phyloP scores from a whole-genome alignment of 1,140 invertebrate species.

The Bombus pascuorum region DNA sequence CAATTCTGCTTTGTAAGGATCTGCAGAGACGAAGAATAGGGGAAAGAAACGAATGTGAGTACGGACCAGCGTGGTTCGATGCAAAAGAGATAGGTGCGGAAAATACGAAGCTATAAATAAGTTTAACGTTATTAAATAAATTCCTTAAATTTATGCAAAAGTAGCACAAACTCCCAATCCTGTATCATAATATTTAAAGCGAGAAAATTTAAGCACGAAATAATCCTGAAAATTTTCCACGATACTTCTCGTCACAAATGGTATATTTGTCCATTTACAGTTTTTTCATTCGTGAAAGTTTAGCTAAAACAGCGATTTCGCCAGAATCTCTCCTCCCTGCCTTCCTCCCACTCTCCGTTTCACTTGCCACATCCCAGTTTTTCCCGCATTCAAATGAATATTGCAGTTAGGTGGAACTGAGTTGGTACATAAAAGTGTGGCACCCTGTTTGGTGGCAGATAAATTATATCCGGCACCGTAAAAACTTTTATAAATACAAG shows the following conservation, averaged over 20 bases:
- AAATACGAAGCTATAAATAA: background rate
- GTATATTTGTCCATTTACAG: background rate
- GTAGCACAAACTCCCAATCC: too few relatives aligned
- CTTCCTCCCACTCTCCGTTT: background rate
- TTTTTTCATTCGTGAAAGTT: slow-evolving; percentile 20
- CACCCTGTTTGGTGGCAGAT: slow-evolving; percentile 56
- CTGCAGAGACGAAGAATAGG: too few relatives aligned
- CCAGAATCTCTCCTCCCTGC: background rate
- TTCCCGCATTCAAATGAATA: slow-evolving; percentile 66
- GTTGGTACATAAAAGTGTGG: slow-evolving; percentile 55
- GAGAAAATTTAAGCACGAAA: background rate
- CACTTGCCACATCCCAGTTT: background rate
- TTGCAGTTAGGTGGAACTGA: slow-evolving; percentile 52
- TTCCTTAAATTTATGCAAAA: background rate
- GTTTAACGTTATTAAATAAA: too few relatives aligned
- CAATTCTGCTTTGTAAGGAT: background rate
- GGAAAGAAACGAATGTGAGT: too few relatives aligned
- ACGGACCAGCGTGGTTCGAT: background rate
- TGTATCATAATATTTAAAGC: background rate
- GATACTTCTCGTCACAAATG: background rate
- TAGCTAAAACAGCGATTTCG: slow-evolving; percentile 53
- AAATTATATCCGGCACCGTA: slow-evolving; percentile 63
- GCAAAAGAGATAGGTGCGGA: too few relatives aligned
- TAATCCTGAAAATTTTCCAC: background rate
- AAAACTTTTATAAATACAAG: slow-evolving; percentile 62